Base-by-base conservation (phyloP, 2,888 invertebrate genomes). In the Eristalis arbustorum region DNA sequence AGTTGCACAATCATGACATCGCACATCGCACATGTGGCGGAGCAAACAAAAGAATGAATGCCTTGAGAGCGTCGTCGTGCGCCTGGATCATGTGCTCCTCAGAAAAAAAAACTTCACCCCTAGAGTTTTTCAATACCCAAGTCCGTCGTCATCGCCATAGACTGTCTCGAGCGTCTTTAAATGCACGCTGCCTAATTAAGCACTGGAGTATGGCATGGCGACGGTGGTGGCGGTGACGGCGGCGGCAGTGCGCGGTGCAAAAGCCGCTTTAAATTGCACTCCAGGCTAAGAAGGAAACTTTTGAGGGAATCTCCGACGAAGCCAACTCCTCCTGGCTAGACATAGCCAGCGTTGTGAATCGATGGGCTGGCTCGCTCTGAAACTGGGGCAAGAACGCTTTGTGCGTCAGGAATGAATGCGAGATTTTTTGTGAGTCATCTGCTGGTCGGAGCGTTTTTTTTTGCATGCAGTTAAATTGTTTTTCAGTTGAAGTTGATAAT, bases 151-250 rank as follows among this genome's bases (percentile, higher is more conserved):
- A 3, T 40, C 64, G 11, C 34, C 56, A 42, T 66, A 84, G 84
- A 71, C 84, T 67, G 80, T 80, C 84, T 84, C 75, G 67, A 84
- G 84, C 84, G 63, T 22, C 61, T 74, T 66, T 63, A 84, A 75
- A 66, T 71, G 42, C 34, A 75, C 22, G 61, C 56, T 69, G 71
- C 71, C 84, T 79, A 79, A 79, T 84, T 84, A 84, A 79, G 79
- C 67, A 75, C 71, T 79, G 34, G 42, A 71, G 69, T 22, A 8
- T 49, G n/a, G 49, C 49, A 34, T 62, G 42, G n/a, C 25, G 18
- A 23, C 22, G 57, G 11, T 49, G 37, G 13, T 67, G 42, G 3
- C 42, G 42, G 1, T 57, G 42, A n/a, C 31, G 31, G 13, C 37
- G 49, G 18, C 8, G 49, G 18, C 49, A 18, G 49, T 49, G 49